Evolutionary conservation across 2,797 vertebrate species (phyloP).

Genomic region (Monodelphis domestica): DNA sequence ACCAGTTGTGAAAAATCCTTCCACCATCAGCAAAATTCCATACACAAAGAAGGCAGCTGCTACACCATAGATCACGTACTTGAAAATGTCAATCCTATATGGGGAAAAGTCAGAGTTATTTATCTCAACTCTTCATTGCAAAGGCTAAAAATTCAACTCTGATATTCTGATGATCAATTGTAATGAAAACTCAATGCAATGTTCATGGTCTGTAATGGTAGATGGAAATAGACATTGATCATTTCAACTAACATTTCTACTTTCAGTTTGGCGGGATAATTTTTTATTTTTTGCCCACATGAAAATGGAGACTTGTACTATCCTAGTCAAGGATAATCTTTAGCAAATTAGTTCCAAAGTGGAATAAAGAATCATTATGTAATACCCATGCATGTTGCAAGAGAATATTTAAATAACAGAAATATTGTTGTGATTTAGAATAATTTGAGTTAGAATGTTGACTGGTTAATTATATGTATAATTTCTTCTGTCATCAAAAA

Average conservation of each 20-base stretch:
- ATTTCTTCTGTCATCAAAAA: background rate
- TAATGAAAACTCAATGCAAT: background rate
- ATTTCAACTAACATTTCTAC: background rate
- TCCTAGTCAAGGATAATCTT: background rate
- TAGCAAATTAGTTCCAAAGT: background rate
- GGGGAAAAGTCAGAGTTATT: constrained; percentile 68
- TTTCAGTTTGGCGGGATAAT: background rate
- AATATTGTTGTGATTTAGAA: background rate
- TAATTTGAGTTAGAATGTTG: background rate
- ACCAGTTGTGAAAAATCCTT: constrained; percentile 99
- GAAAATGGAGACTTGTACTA: background rate
- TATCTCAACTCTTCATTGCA: constrained; percentile 57
- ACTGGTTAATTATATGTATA: background rate
- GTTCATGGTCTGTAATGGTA: constrained; percentile 35
- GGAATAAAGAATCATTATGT: background rate
- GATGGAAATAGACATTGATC: background rate
- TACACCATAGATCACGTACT: constrained; percentile 98
- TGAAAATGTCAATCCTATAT: constrained; percentile 97
- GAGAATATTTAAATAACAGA: background rate
- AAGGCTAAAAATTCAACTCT: constrained; percentile 39
- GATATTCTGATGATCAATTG: background rate
- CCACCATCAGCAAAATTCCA: constrained; percentile 98
- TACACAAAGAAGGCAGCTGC: constrained; percentile 99
- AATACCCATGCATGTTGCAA: background rate
- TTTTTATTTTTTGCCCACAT: too few relatives aligned